Base-by-base conservation (phyloP, 2,113 vertebrate genomes). In the Pungitius pungitius region DNA sequence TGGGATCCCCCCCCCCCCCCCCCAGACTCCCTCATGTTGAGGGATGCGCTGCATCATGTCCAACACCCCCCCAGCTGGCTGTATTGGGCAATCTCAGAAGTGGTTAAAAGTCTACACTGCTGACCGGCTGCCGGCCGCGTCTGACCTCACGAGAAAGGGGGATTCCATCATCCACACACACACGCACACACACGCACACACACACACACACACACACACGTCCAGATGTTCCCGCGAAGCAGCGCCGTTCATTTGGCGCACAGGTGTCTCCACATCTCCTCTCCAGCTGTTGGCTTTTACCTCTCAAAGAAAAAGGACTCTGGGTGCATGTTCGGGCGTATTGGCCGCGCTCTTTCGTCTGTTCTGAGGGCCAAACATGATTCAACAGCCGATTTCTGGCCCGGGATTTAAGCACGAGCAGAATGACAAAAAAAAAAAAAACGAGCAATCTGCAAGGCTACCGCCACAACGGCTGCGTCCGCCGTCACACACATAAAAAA, bases 201-300 rank as follows among this genome's bases (percentile, higher is more conserved):
- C 80, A 85, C 43, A 18, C 43, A 14, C 42, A 43, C 42, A 17
- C 42, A 43, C 42, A 43, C 42, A 6, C 74, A 76, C 77, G 83
- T 84, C 92, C 93, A 94, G 93, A 94, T 94, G 92, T 91, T 90
- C 63, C 76, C 51, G 71, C 74, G 37, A n/a, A 88, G 85, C 90
- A 58, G 77, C 69, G 82, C 85, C 69, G 75, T 87, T 93, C 93
- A 92, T 93, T 92, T 94, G 93, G 90, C 60, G 77, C 3, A 77
- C 93, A 93, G 93, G 93, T 94, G 93, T 90, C 83, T 91, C 88
- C 86, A 89, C 92, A 92, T 89, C 90, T 89, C 82, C 84, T 73
- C 78, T 82, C 85, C 91, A 92, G 90, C 90, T 91, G 93, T 88
- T 90, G 89, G 63, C 73, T 85, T 85, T 89, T 86, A 86, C 85